A percentile compares a stretch with the other conserved stretches of the same genome.
These are phyloP conservation scores for Paramuricea clavata DNA, from an alignment of 92 coral and sea anemone species.

Conservation along the genomic window DNA sequence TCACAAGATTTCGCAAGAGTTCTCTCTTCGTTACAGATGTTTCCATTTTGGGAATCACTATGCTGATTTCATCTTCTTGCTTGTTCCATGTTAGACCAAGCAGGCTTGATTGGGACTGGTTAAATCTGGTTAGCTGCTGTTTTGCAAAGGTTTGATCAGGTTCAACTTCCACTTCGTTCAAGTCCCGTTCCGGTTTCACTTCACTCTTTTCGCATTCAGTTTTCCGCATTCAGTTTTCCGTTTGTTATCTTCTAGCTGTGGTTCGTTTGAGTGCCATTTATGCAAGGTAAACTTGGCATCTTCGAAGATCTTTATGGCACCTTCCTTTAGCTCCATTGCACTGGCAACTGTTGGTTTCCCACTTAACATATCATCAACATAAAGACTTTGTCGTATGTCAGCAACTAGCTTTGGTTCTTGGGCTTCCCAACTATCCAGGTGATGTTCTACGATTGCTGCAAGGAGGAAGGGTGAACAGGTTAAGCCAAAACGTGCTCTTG, in stretches of 20 bases:
- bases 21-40: slow-evolving; percentile 18
- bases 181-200: too few relatives aligned
- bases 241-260: background rate
- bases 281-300: background rate
- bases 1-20: slow-evolving; percentile 6
- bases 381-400: background rate
- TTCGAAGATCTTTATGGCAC: background rate
- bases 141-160: background rate
- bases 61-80: slow-evolving; percentile 5
- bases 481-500: too few relatives aligned
- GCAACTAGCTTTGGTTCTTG: too few relatives aligned
- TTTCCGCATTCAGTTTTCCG: background rate
- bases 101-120: background rate
- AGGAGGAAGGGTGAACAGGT: too few relatives aligned
- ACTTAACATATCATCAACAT: background rate
- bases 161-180: background rate
- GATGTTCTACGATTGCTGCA: too few relatives aligned
- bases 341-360: background rate
- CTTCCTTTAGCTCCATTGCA: background rate
- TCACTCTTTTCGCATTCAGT: too few relatives aligned
- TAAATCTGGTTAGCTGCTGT: background rate
- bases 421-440: too few relatives aligned
- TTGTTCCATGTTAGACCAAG: background rate
- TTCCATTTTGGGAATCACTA: background rate
- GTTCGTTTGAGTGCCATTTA: background rate